Conservation (phyloP, 2,888 invertebrate species). For the Diadegma fenestrale region DNA sequence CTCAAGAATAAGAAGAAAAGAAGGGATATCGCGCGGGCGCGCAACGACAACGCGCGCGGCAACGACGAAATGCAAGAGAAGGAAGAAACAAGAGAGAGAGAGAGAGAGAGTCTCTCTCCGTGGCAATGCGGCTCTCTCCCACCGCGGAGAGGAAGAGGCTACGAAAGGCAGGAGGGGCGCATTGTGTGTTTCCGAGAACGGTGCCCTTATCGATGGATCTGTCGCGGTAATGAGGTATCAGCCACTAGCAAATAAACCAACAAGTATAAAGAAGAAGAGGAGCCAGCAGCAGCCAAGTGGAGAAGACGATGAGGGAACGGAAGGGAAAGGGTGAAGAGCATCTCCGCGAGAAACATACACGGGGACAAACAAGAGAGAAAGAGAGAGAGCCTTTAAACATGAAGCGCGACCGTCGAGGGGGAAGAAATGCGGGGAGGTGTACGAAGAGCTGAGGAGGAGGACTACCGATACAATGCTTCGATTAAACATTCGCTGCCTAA, state of each 20-base stretch:
- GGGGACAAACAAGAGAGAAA: constrained; percentile 59
- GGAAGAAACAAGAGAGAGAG: constrained; percentile 43
- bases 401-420: constrained; percentile 63
- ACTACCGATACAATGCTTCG: constrained; percentile 83
- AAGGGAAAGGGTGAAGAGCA: constrained; percentile 62
- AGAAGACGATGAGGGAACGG: constrained; percentile 64
- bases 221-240: constrained; percentile 85
- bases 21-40: constrained; percentile 59
- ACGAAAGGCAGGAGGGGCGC: constrained; percentile 74
- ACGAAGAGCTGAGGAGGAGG: constrained; percentile 70
- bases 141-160: constrained; percentile 41
- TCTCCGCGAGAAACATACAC: constrained; percentile 67
- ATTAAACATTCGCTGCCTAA: constrained; percentile 85
- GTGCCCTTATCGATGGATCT: constrained; percentile 84
- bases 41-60: constrained; percentile 44
- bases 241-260: constrained; percentile 84
- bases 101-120: constrained; percentile 39
- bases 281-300: constrained; percentile 21
- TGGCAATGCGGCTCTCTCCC: constrained; percentile 58
- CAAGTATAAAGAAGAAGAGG: constrained; percentile 77
- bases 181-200: constrained; percentile 84
- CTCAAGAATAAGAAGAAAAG: constrained; percentile 52
- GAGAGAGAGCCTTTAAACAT: constrained; percentile 41
- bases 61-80: constrained; percentile 41
- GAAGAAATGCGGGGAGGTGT: constrained; percentile 69